A percentile compares a stretch with the other conserved stretches of the same genome.
These are phyloP conservation scores for Rhyzopertha dominica DNA, from an alignment of 1,140 invertebrate species.

Conservation along the genomic window DNA sequence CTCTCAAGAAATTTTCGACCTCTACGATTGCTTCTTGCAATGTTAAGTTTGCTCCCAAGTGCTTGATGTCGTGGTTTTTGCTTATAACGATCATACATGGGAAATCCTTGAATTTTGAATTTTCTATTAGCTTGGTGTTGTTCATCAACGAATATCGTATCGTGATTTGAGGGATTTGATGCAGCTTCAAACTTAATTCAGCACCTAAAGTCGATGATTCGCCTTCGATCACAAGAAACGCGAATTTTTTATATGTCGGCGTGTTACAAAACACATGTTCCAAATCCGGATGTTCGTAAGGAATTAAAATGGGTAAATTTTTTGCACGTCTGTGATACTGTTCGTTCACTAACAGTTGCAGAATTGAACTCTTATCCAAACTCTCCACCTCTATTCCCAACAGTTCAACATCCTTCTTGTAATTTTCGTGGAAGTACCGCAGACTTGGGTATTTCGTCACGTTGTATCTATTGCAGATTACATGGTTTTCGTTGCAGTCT, in stretches of 20 bases:
- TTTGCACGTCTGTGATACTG: slow-evolving; percentile 51
- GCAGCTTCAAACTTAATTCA: slow-evolving; percentile 58
- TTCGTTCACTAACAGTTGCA: slow-evolving; percentile 56
- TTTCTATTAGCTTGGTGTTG: slow-evolving; percentile 9
- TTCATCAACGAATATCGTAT: slow-evolving; percentile 50
- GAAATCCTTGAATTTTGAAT: not conserved
- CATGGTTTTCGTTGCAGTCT: slow-evolving; percentile 73
- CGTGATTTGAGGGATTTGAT: slow-evolving; percentile 48
- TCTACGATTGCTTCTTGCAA: slow-evolving; percentile 41
- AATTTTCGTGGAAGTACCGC: slow-evolving; percentile 63
- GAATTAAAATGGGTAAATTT: slow-evolving; percentile 56
- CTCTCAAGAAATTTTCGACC: slow-evolving; percentile 41
- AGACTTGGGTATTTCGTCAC: slow-evolving; percentile 79
- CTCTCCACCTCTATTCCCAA: slow-evolving; percentile 55
- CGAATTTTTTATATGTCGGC: slow-evolving; percentile 44
- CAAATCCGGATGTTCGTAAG: slow-evolving; percentile 49
- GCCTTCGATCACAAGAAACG: slow-evolving; percentile 58
- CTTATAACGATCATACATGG: slow-evolving; percentile 6
- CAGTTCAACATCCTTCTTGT: slow-evolving; percentile 48
- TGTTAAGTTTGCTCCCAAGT: slow-evolving; percentile 4
- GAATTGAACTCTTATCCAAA: slow-evolving; percentile 48
- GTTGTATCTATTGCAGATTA: slow-evolving; percentile 74
- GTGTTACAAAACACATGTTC: slow-evolving; percentile 42
- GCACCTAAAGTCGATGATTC: slow-evolving; percentile 53
- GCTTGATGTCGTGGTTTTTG: not conserved